These are phyloP conservation scores for Ectobius pallidus DNA, from an alignment of 2,888 invertebrate genomes.

Conservation along the genomic window DNA sequence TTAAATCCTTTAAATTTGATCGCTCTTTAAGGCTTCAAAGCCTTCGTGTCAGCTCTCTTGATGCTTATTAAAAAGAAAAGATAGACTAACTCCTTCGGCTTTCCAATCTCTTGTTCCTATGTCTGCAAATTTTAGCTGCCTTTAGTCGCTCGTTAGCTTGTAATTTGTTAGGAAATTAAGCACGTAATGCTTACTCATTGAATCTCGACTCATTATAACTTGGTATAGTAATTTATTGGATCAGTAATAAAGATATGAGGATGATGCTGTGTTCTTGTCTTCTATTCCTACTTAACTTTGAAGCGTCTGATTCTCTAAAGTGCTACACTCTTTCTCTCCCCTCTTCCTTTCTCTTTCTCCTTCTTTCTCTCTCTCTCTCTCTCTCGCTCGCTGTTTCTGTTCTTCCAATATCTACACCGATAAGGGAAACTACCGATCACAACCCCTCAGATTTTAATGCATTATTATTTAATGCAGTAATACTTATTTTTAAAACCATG, in stretches of 20 bases:
- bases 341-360: background rate
- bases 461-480: too few species aligned
- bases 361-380: background rate
- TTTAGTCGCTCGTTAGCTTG: constrained; percentile 9
- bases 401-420: too few species aligned
- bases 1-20: too few species aligned
- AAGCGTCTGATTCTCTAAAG: too few species aligned
- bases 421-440: too few species aligned
- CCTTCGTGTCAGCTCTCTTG: too few species aligned
- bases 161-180: constrained; percentile 7
- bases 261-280: background rate
- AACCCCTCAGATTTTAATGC: too few species aligned
- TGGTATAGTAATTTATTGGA: constrained; percentile 11
- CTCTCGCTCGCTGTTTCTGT: too few species aligned
- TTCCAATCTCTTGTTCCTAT: background rate
- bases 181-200: constrained; percentile 19
- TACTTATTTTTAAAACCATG: too few species aligned
- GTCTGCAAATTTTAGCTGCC: background rate
- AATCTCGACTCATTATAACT: constrained; percentile 13
- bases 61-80: background rate
- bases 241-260: constrained; percentile 12
- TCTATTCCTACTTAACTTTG: background rate
- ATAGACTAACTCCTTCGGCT: background rate
- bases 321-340: background rate
- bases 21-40: too few species aligned